A percentile compares a stretch with the other conserved stretches of the same genome.
phyloP scores from a whole-genome alignment of 2,888 invertebrate genomes.

The Tuta absoluta region DNA sequence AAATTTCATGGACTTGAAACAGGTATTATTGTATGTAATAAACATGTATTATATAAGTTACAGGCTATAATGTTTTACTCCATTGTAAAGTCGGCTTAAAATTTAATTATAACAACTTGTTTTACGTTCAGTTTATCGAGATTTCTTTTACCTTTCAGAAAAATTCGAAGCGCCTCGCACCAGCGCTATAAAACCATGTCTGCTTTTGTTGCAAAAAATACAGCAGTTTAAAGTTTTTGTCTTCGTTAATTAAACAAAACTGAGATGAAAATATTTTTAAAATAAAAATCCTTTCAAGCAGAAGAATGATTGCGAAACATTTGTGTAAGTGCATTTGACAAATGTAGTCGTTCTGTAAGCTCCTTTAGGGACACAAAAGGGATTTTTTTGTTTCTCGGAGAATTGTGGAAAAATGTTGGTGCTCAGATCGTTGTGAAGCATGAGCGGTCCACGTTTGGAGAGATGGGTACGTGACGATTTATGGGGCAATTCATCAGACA shows the following conservation, averaged over 20 bases:
- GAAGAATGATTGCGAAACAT: neutral
- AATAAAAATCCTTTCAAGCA: neutral
- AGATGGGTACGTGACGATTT: constrained; percentile 52
- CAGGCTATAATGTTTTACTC: too few relatives aligned
- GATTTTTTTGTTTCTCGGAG: neutral
- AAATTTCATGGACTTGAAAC: too few relatives aligned
- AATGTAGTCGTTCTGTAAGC: neutral
- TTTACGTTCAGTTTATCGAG: constrained; percentile 3
- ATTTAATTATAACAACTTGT: too few relatives aligned
- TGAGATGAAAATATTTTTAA: neutral
- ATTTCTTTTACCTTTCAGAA: neutral
- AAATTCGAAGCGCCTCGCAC: neutral
- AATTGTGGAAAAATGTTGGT: constrained; percentile 39
- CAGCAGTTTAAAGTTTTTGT: neutral
- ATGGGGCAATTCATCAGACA: constrained; percentile 61
- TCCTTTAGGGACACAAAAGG: neutral
- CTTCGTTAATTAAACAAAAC: neutral
- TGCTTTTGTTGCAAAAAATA: neutral
- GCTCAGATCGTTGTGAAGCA: constrained; percentile 48
- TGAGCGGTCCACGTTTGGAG: constrained; percentile 43
- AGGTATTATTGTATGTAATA: too few relatives aligned
- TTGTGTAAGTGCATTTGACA: constrained; percentile 3
- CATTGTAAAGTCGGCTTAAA: too few relatives aligned
- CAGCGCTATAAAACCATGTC: neutral
- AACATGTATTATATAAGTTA: too few relatives aligned